A percentile compares a stretch with the other conserved stretches of the same genome.
These are phyloP conservation scores for Cephonodes hylas DNA, from an alignment of 2,888 invertebrate species.

Conservation along the genomic window DNA sequence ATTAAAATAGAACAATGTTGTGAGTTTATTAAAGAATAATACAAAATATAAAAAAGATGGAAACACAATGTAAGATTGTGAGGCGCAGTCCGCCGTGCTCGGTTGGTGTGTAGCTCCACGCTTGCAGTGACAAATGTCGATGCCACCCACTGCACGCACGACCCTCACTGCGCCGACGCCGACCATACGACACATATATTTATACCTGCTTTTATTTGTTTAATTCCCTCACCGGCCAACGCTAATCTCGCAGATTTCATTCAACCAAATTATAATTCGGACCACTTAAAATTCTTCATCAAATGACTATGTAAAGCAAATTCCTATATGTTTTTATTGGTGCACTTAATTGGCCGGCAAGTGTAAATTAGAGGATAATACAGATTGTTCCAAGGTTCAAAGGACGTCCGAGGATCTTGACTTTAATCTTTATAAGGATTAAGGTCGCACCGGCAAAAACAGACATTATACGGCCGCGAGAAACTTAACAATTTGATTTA, in stretches of 20 bases:
- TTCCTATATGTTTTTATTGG: conserved; percentile 53
- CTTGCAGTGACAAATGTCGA: conserved; percentile 67
- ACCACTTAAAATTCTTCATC: conserved; percentile 42
- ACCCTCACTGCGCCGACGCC: conserved; percentile 37
- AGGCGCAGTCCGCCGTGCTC: conserved; percentile 16
- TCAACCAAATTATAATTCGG: conserved; percentile 26
- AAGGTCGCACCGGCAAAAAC: conserved; percentile 52
- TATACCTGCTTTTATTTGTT: background rate
- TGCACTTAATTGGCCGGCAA: conserved; percentile 65
- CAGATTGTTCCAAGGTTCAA: conserved; percentile 44
- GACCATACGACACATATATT: conserved; percentile 64
- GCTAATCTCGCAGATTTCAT: background rate
- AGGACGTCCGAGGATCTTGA: conserved; percentile 49
- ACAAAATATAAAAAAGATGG: no score
- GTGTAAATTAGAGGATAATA: conserved; percentile 68
- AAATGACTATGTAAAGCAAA: conserved; percentile 34
- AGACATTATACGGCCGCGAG: conserved; percentile 35
- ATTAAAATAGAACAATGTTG: no score
- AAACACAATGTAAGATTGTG: no score
- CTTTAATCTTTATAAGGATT: conserved; percentile 50
- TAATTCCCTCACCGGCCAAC: background rate
- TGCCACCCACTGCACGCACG: conserved; percentile 74
- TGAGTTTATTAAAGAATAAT: no score
- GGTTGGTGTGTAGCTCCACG: conserved; percentile 29
- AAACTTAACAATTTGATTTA: conserved; percentile 11